Base-by-base conservation (phyloP, 2,888 invertebrate genomes). In the Alloscopus bannaensis region DNA sequence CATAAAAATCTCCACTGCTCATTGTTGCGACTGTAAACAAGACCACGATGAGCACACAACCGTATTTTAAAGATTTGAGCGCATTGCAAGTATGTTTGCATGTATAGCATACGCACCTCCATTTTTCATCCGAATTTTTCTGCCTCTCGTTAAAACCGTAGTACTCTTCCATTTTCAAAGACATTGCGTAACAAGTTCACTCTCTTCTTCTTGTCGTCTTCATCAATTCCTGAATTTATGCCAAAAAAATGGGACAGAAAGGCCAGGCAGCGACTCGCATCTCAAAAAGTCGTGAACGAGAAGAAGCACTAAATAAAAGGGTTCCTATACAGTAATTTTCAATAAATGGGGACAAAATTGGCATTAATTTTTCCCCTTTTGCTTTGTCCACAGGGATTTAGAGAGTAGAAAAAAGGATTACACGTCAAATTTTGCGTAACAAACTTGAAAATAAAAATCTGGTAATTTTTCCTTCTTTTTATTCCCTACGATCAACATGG, bases 281-380 rank as follows among this genome's bases (percentile, higher is more conserved):
- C 11, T 55, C 13, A 18, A 20, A 47, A n/a, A 6, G 8, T 50
- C 11, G 18, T 4, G 47, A 20, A 22, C 16, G 8, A 8, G 8
- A 18, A 42, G 8, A 8, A 55, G n/a, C 18, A 18, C 18, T 4
- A n/a, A 47, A 11, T 47, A 31, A 42, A 62, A 62, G 36, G 31
- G 57, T 50, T 72, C 50, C 64, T 60, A 45, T n/a, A n/a, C 60
- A 70, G 64, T 55, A 72, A 62, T 72, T 42, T 64, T 72, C 72
- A 55, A 64, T 64, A 72, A 72, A 72, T 36, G 50, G 42, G 72
- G 64, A 40, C 72, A 52, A 64, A 64, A 72, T 72, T 72, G 72
- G 72, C 72, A 64, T 71, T 72, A 72, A 64, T 72, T 64, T 64
- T 71, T 40, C 45, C 47, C 40, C 59, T 42, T 70, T 26, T 20